Evolutionary conservation across 2,113 vertebrate species (phyloP).

Genomic region (Tachysurus fulvidraco): DNA sequence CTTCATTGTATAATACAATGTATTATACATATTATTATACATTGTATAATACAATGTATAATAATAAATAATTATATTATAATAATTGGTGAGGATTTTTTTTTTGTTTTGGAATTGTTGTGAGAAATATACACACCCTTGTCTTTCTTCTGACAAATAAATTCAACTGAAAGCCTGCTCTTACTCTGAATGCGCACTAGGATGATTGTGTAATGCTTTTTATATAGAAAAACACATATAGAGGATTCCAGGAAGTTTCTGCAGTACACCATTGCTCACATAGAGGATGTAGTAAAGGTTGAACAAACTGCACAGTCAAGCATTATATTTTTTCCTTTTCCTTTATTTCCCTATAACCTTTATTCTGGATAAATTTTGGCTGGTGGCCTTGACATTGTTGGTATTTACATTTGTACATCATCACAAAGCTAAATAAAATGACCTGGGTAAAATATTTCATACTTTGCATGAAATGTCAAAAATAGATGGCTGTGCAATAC

Average conservation of each 20-base stretch:
- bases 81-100: background rate
- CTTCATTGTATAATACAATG: background rate
- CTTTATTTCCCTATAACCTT: too few relatives aligned
- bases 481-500: background rate
- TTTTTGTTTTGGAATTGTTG: background rate
- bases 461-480: background rate
- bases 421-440: background rate
- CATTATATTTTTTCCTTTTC: background rate
- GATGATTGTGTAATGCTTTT: background rate
- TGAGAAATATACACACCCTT: background rate
- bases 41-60: background rate
- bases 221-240: background rate
- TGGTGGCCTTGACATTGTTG: background rate
- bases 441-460: conserved; percentile 1
- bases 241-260: background rate
- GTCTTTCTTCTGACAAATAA: background rate
- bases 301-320: background rate
- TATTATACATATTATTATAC: too few relatives aligned
- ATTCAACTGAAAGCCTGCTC: background rate
- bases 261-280: background rate
- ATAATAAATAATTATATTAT: background rate
- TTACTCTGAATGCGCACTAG: background rate
- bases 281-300: background rate
- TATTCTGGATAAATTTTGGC: background rate
- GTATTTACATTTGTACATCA: background rate